Percentiles rank a stretch among this genome's conserved stretches.
These are phyloP conservation scores for Polia nebulosa DNA, from an alignment of 2,888 invertebrate species.

Conservation along the genomic window DNA sequence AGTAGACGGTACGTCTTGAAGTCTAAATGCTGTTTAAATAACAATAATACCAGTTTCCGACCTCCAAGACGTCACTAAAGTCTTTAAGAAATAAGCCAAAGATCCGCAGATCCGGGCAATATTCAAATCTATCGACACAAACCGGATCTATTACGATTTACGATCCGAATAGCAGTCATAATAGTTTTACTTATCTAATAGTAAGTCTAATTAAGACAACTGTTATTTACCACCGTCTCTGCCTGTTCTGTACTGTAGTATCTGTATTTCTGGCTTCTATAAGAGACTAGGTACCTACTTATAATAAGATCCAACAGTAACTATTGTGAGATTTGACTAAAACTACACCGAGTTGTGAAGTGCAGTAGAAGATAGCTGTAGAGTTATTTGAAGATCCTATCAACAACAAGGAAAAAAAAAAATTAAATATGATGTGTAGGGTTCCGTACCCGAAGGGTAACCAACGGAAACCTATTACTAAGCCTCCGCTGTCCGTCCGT, in stretches of 20 bases:
- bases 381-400: not conserved
- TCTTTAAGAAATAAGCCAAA: constrained; percentile 7
- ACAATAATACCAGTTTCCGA: not conserved
- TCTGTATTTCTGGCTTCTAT: not conserved
- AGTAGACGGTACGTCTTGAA: not conserved
- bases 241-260: no score
- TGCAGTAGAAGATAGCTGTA: no score
- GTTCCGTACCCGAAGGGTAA: no score
- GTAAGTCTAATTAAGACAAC: constrained; percentile 17
- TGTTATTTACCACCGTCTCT: not conserved
- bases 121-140: constrained; percentile 39
- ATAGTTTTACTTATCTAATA: not conserved
- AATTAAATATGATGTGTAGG: no score
- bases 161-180: constrained; percentile 10
- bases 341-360: no score
- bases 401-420: no score
- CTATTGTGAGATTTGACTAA: no score
- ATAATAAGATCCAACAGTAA: no score
- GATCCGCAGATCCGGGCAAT: constrained; percentile 31
- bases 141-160: constrained; percentile 36
- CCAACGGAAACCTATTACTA: no score
- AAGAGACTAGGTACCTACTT: not conserved
- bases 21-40: no score
- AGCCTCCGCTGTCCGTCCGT: no score
- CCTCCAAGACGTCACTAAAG: not conserved